Base-by-base conservation (phyloP, 2,113 vertebrate genomes). In the Lanius collurio region DNA sequence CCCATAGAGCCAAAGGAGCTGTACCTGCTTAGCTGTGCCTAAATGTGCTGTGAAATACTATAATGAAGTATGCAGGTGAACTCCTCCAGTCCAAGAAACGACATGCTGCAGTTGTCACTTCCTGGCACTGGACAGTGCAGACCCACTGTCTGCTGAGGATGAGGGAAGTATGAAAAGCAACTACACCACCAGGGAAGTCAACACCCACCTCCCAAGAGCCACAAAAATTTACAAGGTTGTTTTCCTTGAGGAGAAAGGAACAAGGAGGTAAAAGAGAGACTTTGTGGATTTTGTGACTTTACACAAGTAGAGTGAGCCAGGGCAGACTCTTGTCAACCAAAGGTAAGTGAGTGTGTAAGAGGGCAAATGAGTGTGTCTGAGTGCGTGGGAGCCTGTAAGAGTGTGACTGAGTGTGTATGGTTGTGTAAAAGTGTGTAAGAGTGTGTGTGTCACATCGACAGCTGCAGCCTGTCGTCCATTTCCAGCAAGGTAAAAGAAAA, bases 121-220 rank as follows among this genome's bases (percentile, higher is more conserved):
- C 68, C 44, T 47, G 60, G 60, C 56, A 35, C 9, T 4, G 1
- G 4, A 1, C 28, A 57, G 50, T 4, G 6, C 42, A 71, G 64
- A 70, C 27, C 39, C 7, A 1, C n/a, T 5, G 4, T n/a, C 35
- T 2, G 0, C 35, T 39, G 33, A 52, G 65, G 52, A 23, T 1
- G 0, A 70, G 57, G 30, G 10, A 79, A 47, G 7, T 3, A 26
- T 35, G 56, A 68, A 77, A 93, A 80, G 24, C 68, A 80, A 30
- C 46, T 62, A 9, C 24, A 15, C 8, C 79, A 75, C 39, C 30
- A 67, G 30, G 28, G 37, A 42, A 26, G 37, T 42, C 71, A 69
- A 7, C 16, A 30, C 26, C 37, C 76, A 71, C 49, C 49, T 55
- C 49, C 13, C 19, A 64, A 35, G 15, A 64, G 31, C 74, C 85